These are phyloP conservation scores for Matsumurasca onukii DNA, from an alignment of 1,140 invertebrate species.

Conservation along the genomic window DNA sequence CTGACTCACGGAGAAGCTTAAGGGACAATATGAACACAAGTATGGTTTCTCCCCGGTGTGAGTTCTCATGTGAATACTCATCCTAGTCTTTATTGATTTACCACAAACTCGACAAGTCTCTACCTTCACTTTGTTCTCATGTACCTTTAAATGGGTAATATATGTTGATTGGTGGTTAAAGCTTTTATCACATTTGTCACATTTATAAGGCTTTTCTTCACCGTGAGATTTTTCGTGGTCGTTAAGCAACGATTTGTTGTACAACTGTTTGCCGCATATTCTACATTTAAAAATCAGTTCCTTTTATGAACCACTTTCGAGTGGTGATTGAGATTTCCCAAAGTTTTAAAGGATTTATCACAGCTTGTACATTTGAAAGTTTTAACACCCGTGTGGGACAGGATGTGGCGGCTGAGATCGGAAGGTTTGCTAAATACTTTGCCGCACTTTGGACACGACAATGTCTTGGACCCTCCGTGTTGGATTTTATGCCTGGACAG, in stretches of 20 bases:
- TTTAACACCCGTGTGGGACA: slow-evolving; percentile 63
- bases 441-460: slow-evolving; percentile 56
- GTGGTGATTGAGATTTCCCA: slow-evolving; percentile 31
- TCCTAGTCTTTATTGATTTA: slow-evolving; percentile 61
- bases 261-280: slow-evolving; percentile 27
- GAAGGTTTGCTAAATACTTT: slow-evolving; percentile 76
- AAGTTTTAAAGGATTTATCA: slow-evolving; percentile 46
- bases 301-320: slow-evolving; percentile 26
- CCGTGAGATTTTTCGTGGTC: slow-evolving; percentile 29
- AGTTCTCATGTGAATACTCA: slow-evolving; percentile 71
- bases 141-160: slow-evolving; percentile 34
- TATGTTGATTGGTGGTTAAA: slow-evolving; percentile 21
- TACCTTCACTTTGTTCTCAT: slow-evolving; percentile 52
- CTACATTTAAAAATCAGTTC: slow-evolving; percentile 27
- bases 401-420: slow-evolving; percentile 73
- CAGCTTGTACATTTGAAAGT: slow-evolving; percentile 79
- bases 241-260: neutral
- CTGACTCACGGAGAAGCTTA: slow-evolving; percentile 35
- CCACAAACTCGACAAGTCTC: slow-evolving; percentile 72
- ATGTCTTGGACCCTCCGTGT: neutral
- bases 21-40: slow-evolving; percentile 44
- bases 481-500: slow-evolving; percentile 26
- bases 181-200: slow-evolving; percentile 19
- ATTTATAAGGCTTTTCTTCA: slow-evolving; percentile 22
- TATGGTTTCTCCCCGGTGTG: slow-evolving; percentile 60